Conservation (phyloP, 1,140 invertebrate species). For the Pollicipes pollicipes region DNA sequence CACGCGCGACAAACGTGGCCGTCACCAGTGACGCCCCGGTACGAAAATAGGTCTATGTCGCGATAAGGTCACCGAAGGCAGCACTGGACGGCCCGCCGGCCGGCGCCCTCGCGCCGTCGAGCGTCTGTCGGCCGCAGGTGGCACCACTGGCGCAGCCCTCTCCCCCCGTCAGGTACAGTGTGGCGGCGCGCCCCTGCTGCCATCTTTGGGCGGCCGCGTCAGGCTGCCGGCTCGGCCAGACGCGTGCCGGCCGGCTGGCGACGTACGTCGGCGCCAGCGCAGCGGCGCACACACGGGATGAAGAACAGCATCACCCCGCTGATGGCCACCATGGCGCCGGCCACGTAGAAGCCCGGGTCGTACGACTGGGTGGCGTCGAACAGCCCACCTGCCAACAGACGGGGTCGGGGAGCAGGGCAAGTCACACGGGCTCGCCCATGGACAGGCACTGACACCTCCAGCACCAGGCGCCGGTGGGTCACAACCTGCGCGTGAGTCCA, state of each 20-base stretch:
- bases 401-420: slow-evolving; percentile 11
- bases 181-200: too few species aligned
- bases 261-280: neutral
- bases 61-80: neutral
- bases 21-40: neutral
- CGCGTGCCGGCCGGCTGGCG: neutral
- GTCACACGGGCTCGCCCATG: too few species aligned
- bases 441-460: too few species aligned
- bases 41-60: neutral
- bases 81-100: neutral
- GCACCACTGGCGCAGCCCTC: too few species aligned
- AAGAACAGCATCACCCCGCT: slow-evolving; percentile 76
- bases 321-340: slow-evolving; percentile 59
- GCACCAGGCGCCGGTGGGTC: neutral
- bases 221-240: neutral
- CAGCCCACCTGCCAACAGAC: slow-evolving; percentile 47
- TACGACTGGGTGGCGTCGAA: slow-evolving; percentile 60
- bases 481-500: neutral
- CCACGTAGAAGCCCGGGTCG: slow-evolving; percentile 60
- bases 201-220: neutral
- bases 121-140: too few species aligned
- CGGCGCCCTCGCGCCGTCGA: too few species aligned
- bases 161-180: neutral
- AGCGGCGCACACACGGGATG: slow-evolving; percentile 45
- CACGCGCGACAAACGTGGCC: too few species aligned